These are phyloP conservation scores for Thelaira solivaga DNA, from an alignment of 2,888 invertebrate genomes.

Conservation along the genomic window DNA sequence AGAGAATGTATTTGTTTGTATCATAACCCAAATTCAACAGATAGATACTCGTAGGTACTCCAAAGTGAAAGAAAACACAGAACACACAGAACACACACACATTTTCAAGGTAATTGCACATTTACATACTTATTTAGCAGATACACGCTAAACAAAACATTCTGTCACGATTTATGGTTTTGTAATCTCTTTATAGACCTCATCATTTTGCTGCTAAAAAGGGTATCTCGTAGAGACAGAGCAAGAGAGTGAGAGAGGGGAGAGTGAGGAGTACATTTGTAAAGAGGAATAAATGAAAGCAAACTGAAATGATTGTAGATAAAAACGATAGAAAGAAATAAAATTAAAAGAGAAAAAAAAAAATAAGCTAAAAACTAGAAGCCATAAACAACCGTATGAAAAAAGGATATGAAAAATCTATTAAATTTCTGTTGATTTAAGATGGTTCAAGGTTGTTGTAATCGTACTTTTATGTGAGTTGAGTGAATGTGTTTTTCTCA, in stretches of 20 bases:
- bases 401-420: conserved; percentile 40
- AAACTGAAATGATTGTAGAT: not conserved
- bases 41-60: not conserved
- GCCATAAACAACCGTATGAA: too few relatives aligned
- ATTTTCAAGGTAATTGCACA: conserved; percentile 50
- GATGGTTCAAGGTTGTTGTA: conserved; percentile 54
- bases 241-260: not conserved
- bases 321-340: not conserved
- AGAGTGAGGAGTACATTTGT: not conserved
- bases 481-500: not conserved
- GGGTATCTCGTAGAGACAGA: too few relatives aligned
- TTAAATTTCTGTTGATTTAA: conserved; percentile 61
- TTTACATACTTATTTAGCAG: too few relatives aligned
- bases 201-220: too few relatives aligned
- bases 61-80: conserved; percentile 5
- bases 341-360: not conserved
- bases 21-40: conserved; percentile 33
- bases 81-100: too few relatives aligned
- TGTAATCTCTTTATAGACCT: conserved; percentile 20
- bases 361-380: conserved; percentile 3
- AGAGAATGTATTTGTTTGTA: not conserved
- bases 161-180: conserved; percentile 41
- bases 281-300: conserved; percentile 21
- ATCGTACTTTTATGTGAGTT: conserved; percentile 11
- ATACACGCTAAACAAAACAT: conserved; percentile 9